phyloP scores from a whole-genome alignment of 2,888 invertebrate genomes.

The Tenthredo notha region DNA sequence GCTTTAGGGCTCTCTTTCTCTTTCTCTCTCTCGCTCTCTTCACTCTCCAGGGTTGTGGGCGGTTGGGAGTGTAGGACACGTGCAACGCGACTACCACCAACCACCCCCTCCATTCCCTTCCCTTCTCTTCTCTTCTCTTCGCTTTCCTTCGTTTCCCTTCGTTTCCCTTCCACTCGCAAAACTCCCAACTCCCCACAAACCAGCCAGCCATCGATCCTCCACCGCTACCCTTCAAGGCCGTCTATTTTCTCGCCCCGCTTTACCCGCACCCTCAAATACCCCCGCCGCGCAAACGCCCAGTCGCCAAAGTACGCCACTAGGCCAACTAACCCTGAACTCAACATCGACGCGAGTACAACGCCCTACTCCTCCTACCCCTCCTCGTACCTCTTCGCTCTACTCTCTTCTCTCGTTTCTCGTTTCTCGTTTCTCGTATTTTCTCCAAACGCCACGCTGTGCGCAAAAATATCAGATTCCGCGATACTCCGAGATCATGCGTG shows the following conservation, averaged over 20 bases:
- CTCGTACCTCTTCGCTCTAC: not conserved
- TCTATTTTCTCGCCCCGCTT: slow-evolving; percentile 66
- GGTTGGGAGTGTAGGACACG: slow-evolving; percentile 67
- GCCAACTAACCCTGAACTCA: slow-evolving; percentile 69
- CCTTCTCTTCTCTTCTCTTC: not conserved
- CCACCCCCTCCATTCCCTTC: not conserved
- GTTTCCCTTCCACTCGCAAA: not conserved
- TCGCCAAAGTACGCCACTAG: slow-evolving; percentile 75
- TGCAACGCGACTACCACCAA: slow-evolving; percentile 62
- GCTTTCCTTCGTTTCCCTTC: not conserved
- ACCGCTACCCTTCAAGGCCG: slow-evolving; percentile 73
- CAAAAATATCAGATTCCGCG: slow-evolving; percentile 1
- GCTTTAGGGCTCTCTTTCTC: slow-evolving; percentile 30
- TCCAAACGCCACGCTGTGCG: not conserved
- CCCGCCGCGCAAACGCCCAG: slow-evolving; percentile 65
- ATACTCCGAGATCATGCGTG: not conserved
- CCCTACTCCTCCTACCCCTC: not conserved
- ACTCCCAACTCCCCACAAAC: not conserved
- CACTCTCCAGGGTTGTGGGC: slow-evolving; percentile 53
- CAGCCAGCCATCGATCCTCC: slow-evolving; percentile 71
- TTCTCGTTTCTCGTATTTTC: not conserved
- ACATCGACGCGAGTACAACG: slow-evolving; percentile 48
- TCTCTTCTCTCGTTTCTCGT: not conserved
- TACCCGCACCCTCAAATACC: slow-evolving; percentile 72
- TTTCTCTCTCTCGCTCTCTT: too few species aligned